Conservation (phyloP, 2,888 invertebrate genomes). For the Tachystola acroxantha region DNA sequence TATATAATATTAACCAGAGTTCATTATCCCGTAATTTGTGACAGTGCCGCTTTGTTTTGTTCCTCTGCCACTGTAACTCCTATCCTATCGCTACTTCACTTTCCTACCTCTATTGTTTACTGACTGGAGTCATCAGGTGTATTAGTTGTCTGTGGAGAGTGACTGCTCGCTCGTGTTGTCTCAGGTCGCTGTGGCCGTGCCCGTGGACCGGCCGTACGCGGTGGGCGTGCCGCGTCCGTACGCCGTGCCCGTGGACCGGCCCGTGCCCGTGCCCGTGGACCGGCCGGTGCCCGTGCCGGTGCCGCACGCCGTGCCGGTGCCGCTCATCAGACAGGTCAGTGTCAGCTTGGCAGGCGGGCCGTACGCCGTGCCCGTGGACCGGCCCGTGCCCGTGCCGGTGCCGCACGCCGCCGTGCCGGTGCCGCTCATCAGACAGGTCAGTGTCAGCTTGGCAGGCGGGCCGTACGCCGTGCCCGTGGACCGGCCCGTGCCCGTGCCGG, state of each 20-base stretch:
- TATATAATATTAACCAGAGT: too few relatives aligned
- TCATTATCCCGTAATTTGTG: too few relatives aligned
- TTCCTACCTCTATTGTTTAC: too few relatives aligned
- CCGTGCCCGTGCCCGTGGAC: slow-evolving; percentile 72
- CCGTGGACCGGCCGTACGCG: slow-evolving; percentile 71
- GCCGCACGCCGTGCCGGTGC: slow-evolving; percentile 63
- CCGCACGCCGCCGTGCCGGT: slow-evolving; percentile 66
- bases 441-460: too few relatives aligned
- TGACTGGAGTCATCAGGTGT: too few relatives aligned
- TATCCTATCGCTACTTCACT: too few relatives aligned
- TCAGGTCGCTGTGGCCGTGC: slow-evolving; percentile 68
- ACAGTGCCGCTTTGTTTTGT: too few relatives aligned
- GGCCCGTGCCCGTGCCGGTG: slow-evolving; percentile 64
- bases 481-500: slow-evolving; percentile 66
- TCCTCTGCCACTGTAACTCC: too few relatives aligned
- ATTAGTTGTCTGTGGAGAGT: too few relatives aligned
- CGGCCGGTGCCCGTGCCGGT: slow-evolving; percentile 67
- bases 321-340: slow-evolving; percentile 63
- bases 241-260: slow-evolving; percentile 68
- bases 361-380: slow-evolving; percentile 69
- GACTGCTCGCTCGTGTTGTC: too few relatives aligned
- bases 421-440: slow-evolving; percentile 65
- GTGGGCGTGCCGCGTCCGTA: slow-evolving; percentile 70
- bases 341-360: too few relatives aligned
- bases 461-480: slow-evolving; percentile 72